phyloP scores from a whole-genome alignment of 2,888 invertebrate genomes.

The Thymelicus acteon region DNA sequence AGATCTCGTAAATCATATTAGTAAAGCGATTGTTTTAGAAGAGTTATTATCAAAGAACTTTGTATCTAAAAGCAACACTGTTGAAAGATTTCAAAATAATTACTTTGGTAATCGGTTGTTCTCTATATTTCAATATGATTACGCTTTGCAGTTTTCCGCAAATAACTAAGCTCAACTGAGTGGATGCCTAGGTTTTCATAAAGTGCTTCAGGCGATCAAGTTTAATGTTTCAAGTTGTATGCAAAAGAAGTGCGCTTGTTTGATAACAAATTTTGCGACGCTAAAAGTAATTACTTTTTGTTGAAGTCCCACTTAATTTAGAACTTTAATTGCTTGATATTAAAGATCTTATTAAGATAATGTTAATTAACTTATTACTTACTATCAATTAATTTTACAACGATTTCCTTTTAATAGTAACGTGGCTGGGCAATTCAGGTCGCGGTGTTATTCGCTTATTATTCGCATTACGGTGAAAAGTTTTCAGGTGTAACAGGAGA shows the following conservation, averaged over 20 bases:
- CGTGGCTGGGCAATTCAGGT: constrained; percentile 5
- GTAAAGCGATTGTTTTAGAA: no score
- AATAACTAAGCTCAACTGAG: constrained; percentile 16
- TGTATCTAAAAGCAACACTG: constrained; percentile 4
- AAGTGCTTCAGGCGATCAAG: constrained; percentile 14
- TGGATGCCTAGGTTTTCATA: constrained; percentile 9
- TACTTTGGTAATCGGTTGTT: constrained; percentile 9
- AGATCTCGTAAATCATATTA: constrained; percentile 3
- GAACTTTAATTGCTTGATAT: no score
- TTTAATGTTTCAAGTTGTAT: constrained; percentile 19
- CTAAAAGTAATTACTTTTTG: neutral
- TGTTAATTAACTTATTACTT: no score
- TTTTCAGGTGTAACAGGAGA: constrained; percentile 32
- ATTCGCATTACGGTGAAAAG: constrained; percentile 28
- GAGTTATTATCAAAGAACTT: neutral
- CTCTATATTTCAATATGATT: constrained; percentile 5
- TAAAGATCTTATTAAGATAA: no score
- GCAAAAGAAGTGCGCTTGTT: constrained; percentile 22
- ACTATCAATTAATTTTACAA: neutral
- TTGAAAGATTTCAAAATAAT: neutral
- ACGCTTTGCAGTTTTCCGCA: constrained; percentile 10
- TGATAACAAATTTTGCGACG: constrained; percentile 19
- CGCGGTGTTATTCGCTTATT: constrained; percentile 28
- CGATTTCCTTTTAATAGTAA: constrained; percentile 17
- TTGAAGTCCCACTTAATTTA: constrained; percentile 9